Evolutionary conservation across 1,140 invertebrate species (phyloP).

Genomic region (Bombus waltoni): DNA sequence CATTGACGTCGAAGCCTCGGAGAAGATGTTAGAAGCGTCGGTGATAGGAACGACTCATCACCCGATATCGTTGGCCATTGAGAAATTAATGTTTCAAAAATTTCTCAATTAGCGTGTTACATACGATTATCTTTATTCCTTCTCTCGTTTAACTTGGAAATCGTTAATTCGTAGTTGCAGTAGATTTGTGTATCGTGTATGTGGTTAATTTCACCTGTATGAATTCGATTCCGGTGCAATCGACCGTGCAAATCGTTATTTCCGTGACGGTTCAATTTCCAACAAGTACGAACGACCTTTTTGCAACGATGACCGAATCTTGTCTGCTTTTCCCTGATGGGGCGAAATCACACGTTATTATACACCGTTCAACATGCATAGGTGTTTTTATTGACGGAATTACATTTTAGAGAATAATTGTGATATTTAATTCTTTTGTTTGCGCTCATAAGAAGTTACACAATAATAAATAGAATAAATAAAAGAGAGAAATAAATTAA

Average conservation of each 20-base stretch:
- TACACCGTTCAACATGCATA: not conserved
- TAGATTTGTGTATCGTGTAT: not conserved
- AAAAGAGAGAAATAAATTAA: no score
- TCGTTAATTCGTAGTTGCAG: not conserved
- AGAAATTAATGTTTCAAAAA: not conserved
- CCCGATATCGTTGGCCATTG: not conserved
- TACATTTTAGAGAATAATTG: not conserved
- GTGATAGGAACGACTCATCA: no score
- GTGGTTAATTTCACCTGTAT: not conserved
- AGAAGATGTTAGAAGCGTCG: not conserved
- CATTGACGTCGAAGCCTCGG: not conserved
- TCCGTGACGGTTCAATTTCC: not conserved
- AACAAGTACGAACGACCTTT: not conserved
- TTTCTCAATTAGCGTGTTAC: not conserved
- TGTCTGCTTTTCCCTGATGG: not conserved
- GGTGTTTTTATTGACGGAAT: not conserved
- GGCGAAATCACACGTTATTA: not conserved
- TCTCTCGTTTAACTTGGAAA: not conserved
- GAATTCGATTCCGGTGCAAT: not conserved
- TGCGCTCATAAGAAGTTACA: no score
- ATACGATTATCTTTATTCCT: not conserved
- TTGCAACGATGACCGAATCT: not conserved
- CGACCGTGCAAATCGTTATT: slow-evolving; percentile 3
- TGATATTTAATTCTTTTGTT: not conserved
- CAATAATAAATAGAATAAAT: no score